A percentile compares a stretch with the other conserved stretches of the same genome.
Conservation (phyloP, 2,888 invertebrate genomes). For the Drosophila robusta region DNA sequence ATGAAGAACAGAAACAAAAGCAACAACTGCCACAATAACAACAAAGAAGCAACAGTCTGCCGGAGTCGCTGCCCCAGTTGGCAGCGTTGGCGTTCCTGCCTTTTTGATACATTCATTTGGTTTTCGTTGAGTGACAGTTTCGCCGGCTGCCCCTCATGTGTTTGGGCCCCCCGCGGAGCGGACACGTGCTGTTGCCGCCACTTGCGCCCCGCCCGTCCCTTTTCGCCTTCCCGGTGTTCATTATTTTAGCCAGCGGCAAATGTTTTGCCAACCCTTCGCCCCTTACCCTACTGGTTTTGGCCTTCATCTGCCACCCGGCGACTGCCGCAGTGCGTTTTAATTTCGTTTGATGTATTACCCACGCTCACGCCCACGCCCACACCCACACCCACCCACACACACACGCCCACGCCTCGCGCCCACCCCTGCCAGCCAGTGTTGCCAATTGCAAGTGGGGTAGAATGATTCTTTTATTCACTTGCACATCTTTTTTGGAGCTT, state of each 20-base stretch:
- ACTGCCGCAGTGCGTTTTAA: conserved; percentile 67
- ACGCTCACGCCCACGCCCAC: not conserved
- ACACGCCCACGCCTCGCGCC: not conserved
- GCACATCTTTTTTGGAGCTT: conserved; percentile 24
- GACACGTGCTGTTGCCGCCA: conserved; percentile 57
- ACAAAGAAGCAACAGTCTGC: conserved; percentile 65
- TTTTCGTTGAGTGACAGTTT: conserved; percentile 63
- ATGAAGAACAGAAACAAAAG: conserved; percentile 4
- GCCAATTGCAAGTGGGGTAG: conserved; percentile 31
- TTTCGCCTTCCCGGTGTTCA: conserved; percentile 48
- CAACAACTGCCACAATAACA: conserved; percentile 4
- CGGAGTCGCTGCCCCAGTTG: conserved; percentile 41
- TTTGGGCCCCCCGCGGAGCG: conserved; percentile 14
- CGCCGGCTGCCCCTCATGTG: not conserved
- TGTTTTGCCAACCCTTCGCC: conserved; percentile 56
- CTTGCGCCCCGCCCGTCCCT: too few relatives aligned
- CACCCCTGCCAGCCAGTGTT: conserved; percentile 10
- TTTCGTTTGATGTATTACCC: conserved; percentile 75
- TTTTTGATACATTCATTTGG: conserved; percentile 64
- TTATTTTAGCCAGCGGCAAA: conserved; percentile 62
- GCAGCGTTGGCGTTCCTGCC: conserved; percentile 30
- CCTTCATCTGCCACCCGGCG: conserved; percentile 7
- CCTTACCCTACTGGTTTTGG: not conserved
- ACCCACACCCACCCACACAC: not conserved
- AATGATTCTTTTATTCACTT: conserved; percentile 26